phyloP scores from a whole-genome alignment of 2,888 invertebrate species.

The Andrena minutula region DNA sequence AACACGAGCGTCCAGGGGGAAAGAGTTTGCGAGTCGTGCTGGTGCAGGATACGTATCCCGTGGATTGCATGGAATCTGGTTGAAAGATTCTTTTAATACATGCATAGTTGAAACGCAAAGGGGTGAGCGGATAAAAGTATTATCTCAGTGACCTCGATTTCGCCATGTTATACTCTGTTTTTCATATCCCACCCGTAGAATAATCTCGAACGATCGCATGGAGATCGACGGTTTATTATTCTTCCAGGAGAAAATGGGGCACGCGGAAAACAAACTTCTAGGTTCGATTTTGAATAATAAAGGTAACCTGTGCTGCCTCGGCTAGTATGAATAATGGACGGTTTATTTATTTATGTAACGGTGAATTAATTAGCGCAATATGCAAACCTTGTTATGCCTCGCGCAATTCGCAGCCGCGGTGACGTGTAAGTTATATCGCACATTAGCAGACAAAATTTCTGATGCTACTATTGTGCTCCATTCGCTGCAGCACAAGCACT shows the following conservation, averaged over 20 bases:
- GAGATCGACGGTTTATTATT: conserved; percentile 13
- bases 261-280: conserved; percentile 33
- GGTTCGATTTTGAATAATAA: conserved; percentile 53
- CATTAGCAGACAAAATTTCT: conserved; percentile 25
- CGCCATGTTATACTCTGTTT: not conserved
- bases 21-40: too few species aligned
- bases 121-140: not conserved
- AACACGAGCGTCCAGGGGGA: not conserved
- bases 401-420: not conserved
- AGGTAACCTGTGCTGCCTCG: conserved; percentile 2
- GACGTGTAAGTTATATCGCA: conserved; percentile 24
- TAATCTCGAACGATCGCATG: not conserved
- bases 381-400: conserved; percentile 36
- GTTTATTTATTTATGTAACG: conserved; percentile 55
- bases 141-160: not conserved
- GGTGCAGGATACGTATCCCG: too few species aligned
- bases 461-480: conserved; percentile 8
- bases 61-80: too few species aligned
- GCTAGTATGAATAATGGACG: conserved; percentile 41
- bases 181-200: not conserved
- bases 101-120: not conserved
- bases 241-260: not conserved
- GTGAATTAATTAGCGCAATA: conserved; percentile 50
- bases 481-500: not conserved
- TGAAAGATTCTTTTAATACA: too few species aligned